phyloP scores from a whole-genome alignment of 2,888 invertebrate species.

The Drosophila quasianomalipes region DNA sequence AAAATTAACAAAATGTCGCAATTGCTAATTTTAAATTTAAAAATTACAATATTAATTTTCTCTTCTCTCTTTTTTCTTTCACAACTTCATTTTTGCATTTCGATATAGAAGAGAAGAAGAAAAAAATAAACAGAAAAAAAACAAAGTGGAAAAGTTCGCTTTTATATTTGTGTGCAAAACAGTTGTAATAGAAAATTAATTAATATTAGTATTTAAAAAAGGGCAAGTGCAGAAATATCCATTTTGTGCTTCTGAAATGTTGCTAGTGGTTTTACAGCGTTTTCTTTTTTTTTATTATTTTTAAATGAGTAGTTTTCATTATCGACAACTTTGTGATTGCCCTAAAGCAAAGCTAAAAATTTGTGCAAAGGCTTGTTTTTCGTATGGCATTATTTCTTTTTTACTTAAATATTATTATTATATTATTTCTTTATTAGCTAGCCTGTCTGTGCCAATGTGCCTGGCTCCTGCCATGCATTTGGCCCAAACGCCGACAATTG shows the following conservation, averaged over 20 bases:
- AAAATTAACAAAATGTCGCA: too few species aligned
- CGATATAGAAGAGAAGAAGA: background rate
- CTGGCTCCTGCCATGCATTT: constrained; percentile 34
- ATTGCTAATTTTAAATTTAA: background rate
- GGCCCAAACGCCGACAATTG: constrained; percentile 29
- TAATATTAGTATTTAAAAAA: too few species aligned
- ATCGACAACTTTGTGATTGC: background rate
- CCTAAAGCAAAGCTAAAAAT: background rate
- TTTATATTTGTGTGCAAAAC: background rate
- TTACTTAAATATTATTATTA: background rate
- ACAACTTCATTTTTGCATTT: background rate
- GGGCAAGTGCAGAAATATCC: too few species aligned
- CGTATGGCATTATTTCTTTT: background rate
- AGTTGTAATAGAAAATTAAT: background rate
- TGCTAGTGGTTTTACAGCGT: too few species aligned
- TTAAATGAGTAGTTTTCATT: too few species aligned
- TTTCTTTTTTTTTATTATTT: background rate
- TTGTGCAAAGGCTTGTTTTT: background rate
- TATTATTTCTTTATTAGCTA: background rate
- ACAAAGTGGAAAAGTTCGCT: too few species aligned
- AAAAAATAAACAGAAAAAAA: too few species aligned
- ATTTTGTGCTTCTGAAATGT: too few species aligned
- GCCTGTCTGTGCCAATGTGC: constrained; percentile 42
- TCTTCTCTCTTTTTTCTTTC: background rate
- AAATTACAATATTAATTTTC: background rate